A percentile compares a stretch with the other conserved stretches of the same genome.
Conservation (phyloP, 2,113 vertebrate species). For the Coryphaenoides rupestris region DNA sequence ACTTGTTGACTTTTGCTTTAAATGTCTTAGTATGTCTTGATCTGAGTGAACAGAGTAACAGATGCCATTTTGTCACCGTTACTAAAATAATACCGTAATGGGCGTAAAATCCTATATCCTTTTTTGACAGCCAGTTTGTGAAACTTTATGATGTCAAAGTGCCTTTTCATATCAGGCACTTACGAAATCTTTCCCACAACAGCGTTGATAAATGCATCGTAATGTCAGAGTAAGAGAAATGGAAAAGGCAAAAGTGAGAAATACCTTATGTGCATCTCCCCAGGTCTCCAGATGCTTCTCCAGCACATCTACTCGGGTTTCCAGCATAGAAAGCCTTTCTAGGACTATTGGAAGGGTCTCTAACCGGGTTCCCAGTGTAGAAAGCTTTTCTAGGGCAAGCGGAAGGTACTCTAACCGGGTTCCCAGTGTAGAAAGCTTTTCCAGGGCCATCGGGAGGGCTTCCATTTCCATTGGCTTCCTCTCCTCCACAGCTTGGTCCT, state of each 20-base stretch:
- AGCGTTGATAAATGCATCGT: not conserved
- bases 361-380: conserved; percentile 69
- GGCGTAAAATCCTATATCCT: too few species aligned
- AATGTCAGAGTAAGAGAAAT: not conserved
- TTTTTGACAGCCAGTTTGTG: too few species aligned
- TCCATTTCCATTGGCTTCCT: conserved; percentile 71
- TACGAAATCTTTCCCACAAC: too few species aligned
- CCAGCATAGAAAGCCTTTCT: conserved; percentile 72
- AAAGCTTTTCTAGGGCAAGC: conserved; percentile 72
- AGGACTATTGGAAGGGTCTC: conserved; percentile 62
- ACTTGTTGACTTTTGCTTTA: too few species aligned
- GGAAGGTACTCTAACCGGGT: conserved; percentile 60
- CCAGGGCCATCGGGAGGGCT: conserved; percentile 51
- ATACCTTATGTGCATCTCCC: conserved; percentile 50
- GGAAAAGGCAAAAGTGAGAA: too few species aligned
- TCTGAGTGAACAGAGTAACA: too few species aligned
- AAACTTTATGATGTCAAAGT: too few species aligned
- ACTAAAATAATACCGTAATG: too few species aligned
- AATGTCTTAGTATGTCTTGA: too few species aligned
- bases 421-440: conserved; percentile 69
- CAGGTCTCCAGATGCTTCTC: conserved; percentile 44
- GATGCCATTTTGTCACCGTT: too few species aligned
- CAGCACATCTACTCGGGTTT: conserved; percentile 64
- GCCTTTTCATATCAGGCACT: too few species aligned
- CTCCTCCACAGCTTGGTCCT: conserved; percentile 13